Conservation (phyloP, 1,140 invertebrate genomes). For the Daktulosphaira vitifoliae region DNA sequence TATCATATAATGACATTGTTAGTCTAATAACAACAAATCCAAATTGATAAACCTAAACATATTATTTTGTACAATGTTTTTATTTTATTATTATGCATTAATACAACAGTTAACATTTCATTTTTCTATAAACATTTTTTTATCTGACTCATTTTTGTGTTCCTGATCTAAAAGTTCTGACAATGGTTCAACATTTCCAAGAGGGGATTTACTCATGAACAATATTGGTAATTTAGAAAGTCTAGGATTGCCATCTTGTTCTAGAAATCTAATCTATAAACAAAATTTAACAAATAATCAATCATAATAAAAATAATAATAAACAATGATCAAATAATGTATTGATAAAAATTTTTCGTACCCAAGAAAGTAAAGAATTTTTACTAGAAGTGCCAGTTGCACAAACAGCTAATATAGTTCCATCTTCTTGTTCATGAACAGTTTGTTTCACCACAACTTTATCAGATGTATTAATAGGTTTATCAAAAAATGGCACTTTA, state of each 20-base stretch:
- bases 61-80: not conserved
- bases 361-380: slow-evolving; percentile 87
- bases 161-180: slow-evolving; percentile 8
- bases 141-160: not conserved
- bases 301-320: too few relatives aligned
- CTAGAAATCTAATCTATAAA: slow-evolving; percentile 54
- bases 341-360: slow-evolving; percentile 46
- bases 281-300: too few relatives aligned
- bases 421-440: slow-evolving; percentile 89
- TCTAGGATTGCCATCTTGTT: slow-evolving; percentile 63
- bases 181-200: slow-evolving; percentile 32
- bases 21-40: slow-evolving; percentile 6
- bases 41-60: slow-evolving; percentile 8
- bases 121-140: not conserved
- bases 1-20: slow-evolving; percentile 19
- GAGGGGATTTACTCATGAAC: slow-evolving; percentile 35
- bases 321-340: too few relatives aligned
- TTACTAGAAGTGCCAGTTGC: slow-evolving; percentile 81
- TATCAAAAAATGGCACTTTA: slow-evolving; percentile 48
- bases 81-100: not conserved
- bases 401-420: slow-evolving; percentile 76
- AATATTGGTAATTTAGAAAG: slow-evolving; percentile 45
- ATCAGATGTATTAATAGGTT: slow-evolving; percentile 38
- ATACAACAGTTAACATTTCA: not conserved
- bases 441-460: slow-evolving; percentile 44